These are phyloP conservation scores for Lepus townsendii DNA, from an alignment of 2,797 vertebrate genomes.

Conservation along the genomic window DNA sequence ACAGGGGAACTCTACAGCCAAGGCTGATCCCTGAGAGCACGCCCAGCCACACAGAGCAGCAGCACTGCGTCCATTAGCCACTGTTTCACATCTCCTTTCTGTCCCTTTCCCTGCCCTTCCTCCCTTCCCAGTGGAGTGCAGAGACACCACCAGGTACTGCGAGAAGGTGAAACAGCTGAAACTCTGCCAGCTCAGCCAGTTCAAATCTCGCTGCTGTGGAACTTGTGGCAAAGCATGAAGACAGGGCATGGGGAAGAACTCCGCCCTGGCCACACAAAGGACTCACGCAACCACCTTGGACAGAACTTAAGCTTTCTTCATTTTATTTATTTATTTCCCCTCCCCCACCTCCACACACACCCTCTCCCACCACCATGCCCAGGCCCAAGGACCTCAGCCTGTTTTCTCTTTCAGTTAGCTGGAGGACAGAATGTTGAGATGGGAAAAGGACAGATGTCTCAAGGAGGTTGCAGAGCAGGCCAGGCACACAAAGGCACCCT, in stretches of 20 bases:
- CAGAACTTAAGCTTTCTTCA: constrained; percentile 81
- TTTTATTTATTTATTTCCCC: constrained; percentile 90
- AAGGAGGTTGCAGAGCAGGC: constrained; percentile 15
- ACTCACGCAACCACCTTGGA: constrained; percentile 82
- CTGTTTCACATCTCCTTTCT: constrained; percentile 75
- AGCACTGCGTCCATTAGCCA: background rate
- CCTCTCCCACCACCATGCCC: background rate
- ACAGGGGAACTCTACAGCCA: background rate
- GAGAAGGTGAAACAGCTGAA: constrained; percentile 97
- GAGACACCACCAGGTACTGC: constrained; percentile 97
- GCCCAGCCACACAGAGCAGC: background rate
- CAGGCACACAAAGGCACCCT: constrained; percentile 25
- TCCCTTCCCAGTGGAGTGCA: constrained; percentile 92
- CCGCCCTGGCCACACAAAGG: constrained; percentile 79
- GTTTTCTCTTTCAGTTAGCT: constrained; percentile 82
- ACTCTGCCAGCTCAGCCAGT: constrained; percentile 96
- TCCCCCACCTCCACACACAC: background rate
- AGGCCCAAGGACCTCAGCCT: constrained; percentile 77
- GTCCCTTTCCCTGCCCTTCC: constrained; percentile 72
- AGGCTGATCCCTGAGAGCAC: background rate
- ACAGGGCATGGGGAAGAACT: constrained; percentile 54
- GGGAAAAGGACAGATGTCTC: background rate
- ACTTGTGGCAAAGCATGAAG: constrained; percentile 95
- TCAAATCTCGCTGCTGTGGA: constrained; percentile 96
- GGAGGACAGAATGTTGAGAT: constrained; percentile 77